Evolutionary conservation across 2,113 vertebrate species (phyloP), one percentile per base, ranked within the genome.

Genomic region (Aegotheles bennettii): DNA sequence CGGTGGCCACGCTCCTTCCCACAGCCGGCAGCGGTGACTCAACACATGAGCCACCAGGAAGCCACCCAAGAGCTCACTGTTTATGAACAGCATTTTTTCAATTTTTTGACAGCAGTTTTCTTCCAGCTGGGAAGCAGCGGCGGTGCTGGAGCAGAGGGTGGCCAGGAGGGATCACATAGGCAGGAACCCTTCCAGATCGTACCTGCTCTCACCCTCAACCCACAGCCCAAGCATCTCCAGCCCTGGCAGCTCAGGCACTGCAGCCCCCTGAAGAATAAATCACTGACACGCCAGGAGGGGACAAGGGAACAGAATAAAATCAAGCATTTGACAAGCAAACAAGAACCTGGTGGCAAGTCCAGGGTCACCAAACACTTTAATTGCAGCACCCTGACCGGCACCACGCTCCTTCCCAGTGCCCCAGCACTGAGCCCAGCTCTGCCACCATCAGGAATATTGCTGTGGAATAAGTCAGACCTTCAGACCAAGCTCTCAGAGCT

Each of bases 31-130:
- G 57, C 6, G 69, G 64, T 93, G 93, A 95, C 84, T 93, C 95
- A 94, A 19, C 20, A 2, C 4, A 6, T 4, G 3, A 33, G 78
- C 8, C 4, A 0, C n/a, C 69, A 82, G 94, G 88, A 96, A 92
- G 82, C 79, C 74, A 65, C 67, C 87, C 61, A 81, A 91, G 90
- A 70, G 85, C 81, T n/a, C 42, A 71, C 24, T 88, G 91, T 84
- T 91, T 92, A 90, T 70, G 29, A 94, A 85, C 25, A 15, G 23
- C 74, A 26, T 84, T 84, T 93, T 82, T 61, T 13, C 35, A 13
- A 11, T 88, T 65, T 43, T 85, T 61, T 40, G 42, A 84, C 60
- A 45, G 90, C 64, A 5, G 3, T 2, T 74, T 81, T 45, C 47
- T 70, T 28, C 42, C 29, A 42, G 78, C 65, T 57, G 82, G 64